phyloP scores from a whole-genome alignment of 2,888 invertebrate genomes.

The Zhuqinia jingwanae region DNA sequence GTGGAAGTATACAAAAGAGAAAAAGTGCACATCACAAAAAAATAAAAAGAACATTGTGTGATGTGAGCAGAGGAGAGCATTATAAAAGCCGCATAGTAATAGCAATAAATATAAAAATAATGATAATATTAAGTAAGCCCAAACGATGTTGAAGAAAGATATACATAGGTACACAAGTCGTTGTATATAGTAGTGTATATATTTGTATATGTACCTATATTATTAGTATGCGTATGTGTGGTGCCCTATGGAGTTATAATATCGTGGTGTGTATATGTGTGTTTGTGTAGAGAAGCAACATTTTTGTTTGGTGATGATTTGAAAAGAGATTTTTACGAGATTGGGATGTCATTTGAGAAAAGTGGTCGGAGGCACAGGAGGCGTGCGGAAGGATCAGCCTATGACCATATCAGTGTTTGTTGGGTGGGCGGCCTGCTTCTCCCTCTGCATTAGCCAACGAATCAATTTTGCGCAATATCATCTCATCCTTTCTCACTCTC shows the following conservation, averaged over 20 bases:
- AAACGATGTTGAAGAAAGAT: slow-evolving; percentile 45
- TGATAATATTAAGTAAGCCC: slow-evolving; percentile 43
- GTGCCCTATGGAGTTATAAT: slow-evolving; percentile 38
- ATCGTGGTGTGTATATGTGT: slow-evolving; percentile 16
- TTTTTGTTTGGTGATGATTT: slow-evolving; percentile 64
- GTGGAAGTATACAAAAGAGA: no score
- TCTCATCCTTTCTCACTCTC: slow-evolving; percentile 66
- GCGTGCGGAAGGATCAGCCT: slow-evolving; percentile 77
- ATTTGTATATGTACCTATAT: not conserved
- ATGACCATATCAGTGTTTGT: slow-evolving; percentile 76
- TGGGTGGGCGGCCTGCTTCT: slow-evolving; percentile 78
- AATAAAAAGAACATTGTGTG: slow-evolving; percentile 26
- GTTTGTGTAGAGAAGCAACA: not conserved
- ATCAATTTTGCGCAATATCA: slow-evolving; percentile 79
- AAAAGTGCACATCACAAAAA: slow-evolving; percentile 30
- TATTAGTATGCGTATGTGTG: not conserved
- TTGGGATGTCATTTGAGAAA: slow-evolving; percentile 78
- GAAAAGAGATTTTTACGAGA: slow-evolving; percentile 73
- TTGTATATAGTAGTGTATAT: slow-evolving; percentile 6
- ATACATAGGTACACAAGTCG: not conserved
- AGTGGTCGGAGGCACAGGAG: slow-evolving; percentile 76
- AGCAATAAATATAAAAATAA: slow-evolving; percentile 54
- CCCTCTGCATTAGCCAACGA: slow-evolving; percentile 78
- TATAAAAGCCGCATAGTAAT: slow-evolving; percentile 52
- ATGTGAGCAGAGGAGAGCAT: slow-evolving; percentile 10